A percentile compares a stretch with the other conserved stretches of the same genome.
phyloP scores from a whole-genome alignment of 2,888 invertebrate species.

The Acrocera orbiculus region DNA sequence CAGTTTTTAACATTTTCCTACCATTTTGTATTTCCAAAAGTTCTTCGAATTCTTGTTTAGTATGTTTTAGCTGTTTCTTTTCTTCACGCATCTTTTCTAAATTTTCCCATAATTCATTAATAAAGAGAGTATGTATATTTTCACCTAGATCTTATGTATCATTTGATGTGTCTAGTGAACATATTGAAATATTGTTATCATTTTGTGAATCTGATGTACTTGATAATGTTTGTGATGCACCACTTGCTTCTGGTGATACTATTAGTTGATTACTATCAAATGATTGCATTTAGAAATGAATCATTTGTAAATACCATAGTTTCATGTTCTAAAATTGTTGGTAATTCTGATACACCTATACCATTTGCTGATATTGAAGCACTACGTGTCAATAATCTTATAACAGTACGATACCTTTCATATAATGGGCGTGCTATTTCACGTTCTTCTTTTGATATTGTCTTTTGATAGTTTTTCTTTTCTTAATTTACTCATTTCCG shows the following conservation, averaged over 20 bases:
- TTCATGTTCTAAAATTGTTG: conserved; percentile 87
- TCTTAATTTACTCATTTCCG: conserved; percentile 59
- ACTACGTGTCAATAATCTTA: conserved; percentile 51
- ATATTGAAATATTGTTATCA: too few species aligned
- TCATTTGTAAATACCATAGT: conserved; percentile 49
- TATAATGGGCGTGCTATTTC: conserved; percentile 77
- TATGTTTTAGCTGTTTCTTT: conserved; percentile 61
- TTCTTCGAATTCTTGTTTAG: conserved; percentile 71
- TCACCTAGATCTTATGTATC: conserved; percentile 33
- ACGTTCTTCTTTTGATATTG: conserved; percentile 66
- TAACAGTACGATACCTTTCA: conserved; percentile 82
- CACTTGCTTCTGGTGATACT: too few species aligned
- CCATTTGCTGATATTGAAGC: conserved; percentile 35
- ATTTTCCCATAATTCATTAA: conserved; percentile 55
- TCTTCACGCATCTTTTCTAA: conserved; percentile 52
- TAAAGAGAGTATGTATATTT: conserved; percentile 43
- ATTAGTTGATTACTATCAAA: too few species aligned
- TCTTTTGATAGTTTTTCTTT: conserved; percentile 75
- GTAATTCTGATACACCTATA: conserved; percentile 50
- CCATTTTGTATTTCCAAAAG: conserved; percentile 66
- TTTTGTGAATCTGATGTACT: too few species aligned
- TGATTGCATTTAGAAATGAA: too few species aligned
- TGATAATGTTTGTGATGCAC: too few species aligned
- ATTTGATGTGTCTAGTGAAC: too few species aligned
- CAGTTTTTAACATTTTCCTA: conserved; percentile 69